Base-by-base conservation (phyloP, 2,113 vertebrate species). In the Dryoscopus gambensis region DNA sequence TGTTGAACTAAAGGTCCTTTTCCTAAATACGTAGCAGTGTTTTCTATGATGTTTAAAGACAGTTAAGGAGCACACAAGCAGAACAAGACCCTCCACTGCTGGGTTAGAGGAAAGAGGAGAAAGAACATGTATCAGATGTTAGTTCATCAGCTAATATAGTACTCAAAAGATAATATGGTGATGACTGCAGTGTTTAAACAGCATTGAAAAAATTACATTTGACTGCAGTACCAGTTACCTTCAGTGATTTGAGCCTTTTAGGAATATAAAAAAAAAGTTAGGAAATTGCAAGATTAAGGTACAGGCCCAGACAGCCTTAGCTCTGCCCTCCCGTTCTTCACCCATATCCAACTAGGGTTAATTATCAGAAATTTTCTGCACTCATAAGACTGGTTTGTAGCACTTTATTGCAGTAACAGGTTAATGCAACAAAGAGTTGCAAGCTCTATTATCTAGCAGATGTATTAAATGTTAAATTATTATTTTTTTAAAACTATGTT, bases 221-320 rank as follows among this genome's bases (percentile, higher is more conserved):
- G 47, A n/a, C 23, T 89, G 35, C 19, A 75, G 23, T 62, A 82
- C 27, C 46, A 65, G 60, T 81, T 89, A 30, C 70, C 13, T 35
- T 12, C 15, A 82, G 49, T 73, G 40, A 64, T 90, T 90, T 75
- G 33, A 84, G 31, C 42, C 24, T 82, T 83, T 73, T 68, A 28
- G 37, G 40, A 89, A 49, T 68, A 49, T 13, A 5, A 35, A 86
- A 68, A 47, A 47, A 31, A 55, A 28, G 5, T 25, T 15, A 52
- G 27, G 35, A 84, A 86, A 39, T 33, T 56, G 27, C 10, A 70
- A 33, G 33, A 68, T 42, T 31, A 73, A 77, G 37, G 10, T 40
- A 37, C 0, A 0, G 60, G 28, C 15, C 19, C 39, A 73, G n/a
- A 49, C 1, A 8, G 67, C 35, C 33, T 67, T 47, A 78, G 22